Percentiles rank a stretch among this genome's conserved stretches.
These are phyloP conservation scores for Cathartes aura DNA, from an alignment of 2,113 vertebrate species.

Conservation along the genomic window DNA sequence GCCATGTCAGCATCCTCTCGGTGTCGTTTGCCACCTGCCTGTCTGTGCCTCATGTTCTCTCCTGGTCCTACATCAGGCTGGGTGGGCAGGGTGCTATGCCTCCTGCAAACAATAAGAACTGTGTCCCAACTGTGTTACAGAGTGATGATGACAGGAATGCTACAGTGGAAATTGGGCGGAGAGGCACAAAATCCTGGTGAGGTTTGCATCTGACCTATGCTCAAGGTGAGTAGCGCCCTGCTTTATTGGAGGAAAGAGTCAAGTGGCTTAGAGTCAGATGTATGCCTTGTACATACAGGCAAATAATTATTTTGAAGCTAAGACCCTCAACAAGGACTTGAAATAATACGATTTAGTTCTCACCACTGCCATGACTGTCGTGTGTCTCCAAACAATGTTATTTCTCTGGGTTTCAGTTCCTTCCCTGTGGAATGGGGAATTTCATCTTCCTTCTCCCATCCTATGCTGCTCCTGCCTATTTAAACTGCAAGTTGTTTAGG, in stretches of 20 bases:
- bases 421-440: not conserved
- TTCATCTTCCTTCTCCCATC: not conserved
- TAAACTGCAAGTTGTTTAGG: not conserved
- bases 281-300: not conserved
- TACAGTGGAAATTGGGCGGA: not conserved
- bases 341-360: not conserved
- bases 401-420: not conserved
- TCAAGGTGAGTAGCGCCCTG: not conserved
- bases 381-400: not conserved
- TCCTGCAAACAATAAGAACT: not conserved
- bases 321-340: not conserved
- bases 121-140: not conserved
- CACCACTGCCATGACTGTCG: not conserved
- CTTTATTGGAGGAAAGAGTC: not conserved
- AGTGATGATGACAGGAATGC: not conserved
- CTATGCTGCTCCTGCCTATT: not conserved
- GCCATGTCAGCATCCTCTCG: fast-evolving
- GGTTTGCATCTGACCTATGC: not conserved
- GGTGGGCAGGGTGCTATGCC: not conserved
- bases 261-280: not conserved
- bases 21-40: not conserved
- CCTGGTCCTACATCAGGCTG: not conserved
- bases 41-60: not conserved
- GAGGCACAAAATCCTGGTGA: not conserved
- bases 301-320: not conserved